Evolutionary conservation across 1,140 invertebrate species (phyloP), one percentile per base, ranked within the genome.

Genomic region (Zaprionus vittiger): DNA sequence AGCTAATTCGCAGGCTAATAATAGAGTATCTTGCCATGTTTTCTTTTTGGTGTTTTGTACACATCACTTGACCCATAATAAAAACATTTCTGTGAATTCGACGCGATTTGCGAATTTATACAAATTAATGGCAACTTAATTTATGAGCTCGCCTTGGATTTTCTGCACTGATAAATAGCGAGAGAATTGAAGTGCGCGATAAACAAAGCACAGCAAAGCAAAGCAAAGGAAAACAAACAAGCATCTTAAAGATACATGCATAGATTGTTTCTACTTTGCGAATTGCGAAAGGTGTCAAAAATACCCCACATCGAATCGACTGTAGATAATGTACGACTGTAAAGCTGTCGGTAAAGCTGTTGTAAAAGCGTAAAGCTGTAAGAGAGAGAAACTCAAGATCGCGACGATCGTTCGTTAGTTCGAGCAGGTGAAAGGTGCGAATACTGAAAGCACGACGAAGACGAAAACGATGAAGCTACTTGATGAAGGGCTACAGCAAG

Each of bases 161-260:
- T 83, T 80, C 63, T 73, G 61, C 71, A 83, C 75, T 81, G 68
- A 81, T 87, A 75, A 80, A 81, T 79, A 67, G 69, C 62, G 38
- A 61, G 55, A 38, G 26, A 77, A 80, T 38, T 65, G 52, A 73
- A 71, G 17, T 81, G 69, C 37, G 34, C 14, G 69, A 37, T 83
- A 82, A 83, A 83, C 44, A 79, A 82, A 82, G 31, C 44, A 79
- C 82, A 82, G 31, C 31, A 54, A 59, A 24, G 37, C 37, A 63
- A 9, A 24, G 24, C 24, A 26, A 31, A 47, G 22, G 1, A 14
- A 38, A 22, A 63, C 47, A 41, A 31, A 67, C 55, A 56, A 6
- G n/a, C 9, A 34, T 7, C 4, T 26, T 5, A 20, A 17, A 26
- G 63, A 62, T 56, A 61, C 22, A 55, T 52, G 47, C 47, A 59